Percentiles rank a stretch among this genome's conserved stretches.
Evolutionary conservation across 2,888 invertebrate genomes (phyloP).

Genomic region (Gastracanthus pulcherrimus): DNA sequence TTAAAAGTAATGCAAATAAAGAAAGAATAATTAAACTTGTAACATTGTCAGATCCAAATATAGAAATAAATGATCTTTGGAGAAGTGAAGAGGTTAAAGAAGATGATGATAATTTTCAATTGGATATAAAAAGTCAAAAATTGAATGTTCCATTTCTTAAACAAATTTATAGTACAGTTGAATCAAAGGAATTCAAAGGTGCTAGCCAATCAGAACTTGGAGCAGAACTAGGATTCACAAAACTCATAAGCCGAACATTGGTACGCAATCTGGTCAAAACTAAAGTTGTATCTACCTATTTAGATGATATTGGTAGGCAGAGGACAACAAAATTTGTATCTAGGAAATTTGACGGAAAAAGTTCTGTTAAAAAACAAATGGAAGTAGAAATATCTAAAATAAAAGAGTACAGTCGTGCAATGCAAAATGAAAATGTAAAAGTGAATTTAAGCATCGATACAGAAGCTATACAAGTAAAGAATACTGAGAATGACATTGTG

Average conservation of each 20-base stretch:
- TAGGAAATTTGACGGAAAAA: slow-evolving; percentile 70
- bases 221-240: slow-evolving; percentile 75
- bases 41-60: slow-evolving; percentile 80
- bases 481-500: neutral
- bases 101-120: slow-evolving; percentile 68
- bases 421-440: slow-evolving; percentile 48
- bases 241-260: slow-evolving; percentile 77
- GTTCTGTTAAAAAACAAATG: slow-evolving; percentile 70
- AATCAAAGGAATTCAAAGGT: slow-evolving; percentile 79
- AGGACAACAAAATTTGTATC: slow-evolving; percentile 78
- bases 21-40: slow-evolving; percentile 79
- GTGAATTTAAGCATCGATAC: neutral
- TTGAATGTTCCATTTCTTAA: slow-evolving; percentile 70
- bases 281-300: slow-evolving; percentile 78
- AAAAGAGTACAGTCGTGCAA: slow-evolving; percentile 62
- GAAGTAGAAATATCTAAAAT: slow-evolving; percentile 72
- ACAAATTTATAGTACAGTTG: slow-evolving; percentile 79
- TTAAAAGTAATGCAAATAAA: slow-evolving; percentile 75
- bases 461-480: neutral
- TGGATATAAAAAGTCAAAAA: slow-evolving; percentile 68
- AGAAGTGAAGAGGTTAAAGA: slow-evolving; percentile 77
- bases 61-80: slow-evolving; percentile 79
- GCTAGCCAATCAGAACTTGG: slow-evolving; percentile 78
- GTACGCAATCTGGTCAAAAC: slow-evolving; percentile 77
- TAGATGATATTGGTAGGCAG: slow-evolving; percentile 80